Base-by-base conservation (phyloP, 2,888 invertebrate genomes). In the Melieria crassipennis region DNA sequence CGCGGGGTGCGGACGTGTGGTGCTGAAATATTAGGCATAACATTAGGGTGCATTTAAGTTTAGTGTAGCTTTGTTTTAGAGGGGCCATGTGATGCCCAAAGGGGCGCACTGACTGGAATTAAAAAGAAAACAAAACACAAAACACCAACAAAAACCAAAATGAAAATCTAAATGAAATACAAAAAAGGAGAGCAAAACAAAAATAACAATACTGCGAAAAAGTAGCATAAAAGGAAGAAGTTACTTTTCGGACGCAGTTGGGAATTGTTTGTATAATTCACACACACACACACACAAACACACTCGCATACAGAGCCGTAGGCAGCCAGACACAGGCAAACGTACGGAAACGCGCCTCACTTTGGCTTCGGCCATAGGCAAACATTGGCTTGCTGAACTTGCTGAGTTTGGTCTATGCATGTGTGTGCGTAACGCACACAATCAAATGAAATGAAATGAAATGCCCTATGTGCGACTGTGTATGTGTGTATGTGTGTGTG, bases 21-120 rank as follows among this genome's bases (percentile, higher is more conserved):
- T 30, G 4, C 4, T n/a, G 30, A 30, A 65, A 64, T 50, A 63
- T 60, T 60, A 58, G 58, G 11, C 47, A 57, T 57, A 11, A 50
- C 66, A 71, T 66, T 65, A 65, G 46, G 58, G 58, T 52, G 50
- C 63, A 60, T 71, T 71, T 71, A 71, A 71, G 55, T 64, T 71
- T 71, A 71, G 67, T 71, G 71, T 67, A 47, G 46, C 52, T 6
- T 66, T 58, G 47, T 58, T 47, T 11, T 58, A 42, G n/a, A 45
- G 5, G 42, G 13, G 64, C 55, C 55, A 10, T 52, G 7, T 3
- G 11, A 56, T 65, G 45, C 4, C 57, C 57, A 56, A 46, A 5
- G 30, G 47, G 43, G 48, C 67, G 47, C 46, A 65, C 30, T 30
- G 30, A 30, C 30, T 30, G 30, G 30, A 30, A 30, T 30, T 30